Evolutionary conservation across 2,888 invertebrate genomes (phyloP).

Genomic region (Oscheius sp.): DNA sequence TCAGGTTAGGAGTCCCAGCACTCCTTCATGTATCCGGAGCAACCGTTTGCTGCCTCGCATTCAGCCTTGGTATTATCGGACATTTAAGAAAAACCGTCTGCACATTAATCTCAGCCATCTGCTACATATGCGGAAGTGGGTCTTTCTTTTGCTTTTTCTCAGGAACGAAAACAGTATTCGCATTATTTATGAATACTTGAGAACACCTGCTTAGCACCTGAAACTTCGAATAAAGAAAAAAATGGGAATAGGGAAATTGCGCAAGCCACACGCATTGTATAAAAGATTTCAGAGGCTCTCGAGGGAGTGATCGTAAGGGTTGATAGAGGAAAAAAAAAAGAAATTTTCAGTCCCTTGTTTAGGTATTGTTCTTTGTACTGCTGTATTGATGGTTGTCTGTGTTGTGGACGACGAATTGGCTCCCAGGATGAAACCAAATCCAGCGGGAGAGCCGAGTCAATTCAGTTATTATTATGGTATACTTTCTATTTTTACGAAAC

Average conservation of each 20-base stretch:
- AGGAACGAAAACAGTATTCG: not conserved
- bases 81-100: constrained; percentile 53
- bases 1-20: constrained; percentile 61
- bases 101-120: constrained; percentile 64
- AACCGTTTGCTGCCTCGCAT: constrained; percentile 58
- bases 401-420: constrained; percentile 69
- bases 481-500: not conserved
- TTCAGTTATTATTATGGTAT: constrained; percentile 64
- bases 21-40: constrained; percentile 64
- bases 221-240: no score
- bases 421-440: constrained; percentile 67
- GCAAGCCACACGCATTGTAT: no score
- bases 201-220: no score
- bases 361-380: constrained; percentile 60
- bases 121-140: constrained; percentile 66
- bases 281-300: no score
- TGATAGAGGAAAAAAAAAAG: no score
- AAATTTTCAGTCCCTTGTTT: not conserved
- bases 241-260: no score
- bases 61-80: constrained; percentile 59
- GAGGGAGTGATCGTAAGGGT: no score
- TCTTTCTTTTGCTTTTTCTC: not conserved
- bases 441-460: constrained; percentile 66
- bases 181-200: no score
- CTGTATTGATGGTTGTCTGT: constrained; percentile 68